A percentile compares a stretch with the other conserved stretches of the same genome.
phyloP scores from a whole-genome alignment of 2,888 invertebrate species.

The Chymomyza procnemis region DNA sequence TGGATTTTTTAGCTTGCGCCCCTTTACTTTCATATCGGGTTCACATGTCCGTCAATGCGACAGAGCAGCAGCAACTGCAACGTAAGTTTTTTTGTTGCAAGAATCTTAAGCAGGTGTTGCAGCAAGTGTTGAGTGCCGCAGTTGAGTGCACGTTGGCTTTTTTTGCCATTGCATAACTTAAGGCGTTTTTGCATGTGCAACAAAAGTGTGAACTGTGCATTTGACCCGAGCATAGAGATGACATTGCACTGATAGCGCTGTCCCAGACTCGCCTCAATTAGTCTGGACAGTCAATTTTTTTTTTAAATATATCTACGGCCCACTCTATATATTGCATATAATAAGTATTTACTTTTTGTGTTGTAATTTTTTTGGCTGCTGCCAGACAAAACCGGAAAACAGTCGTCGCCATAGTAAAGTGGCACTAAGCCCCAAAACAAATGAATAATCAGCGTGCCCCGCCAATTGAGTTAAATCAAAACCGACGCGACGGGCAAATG shows the following conservation, averaged over 20 bases:
- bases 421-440: constrained; percentile 34
- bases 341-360: too few species aligned
- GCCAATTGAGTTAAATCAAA: constrained; percentile 69
- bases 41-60: constrained; percentile 62
- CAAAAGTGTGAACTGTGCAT: constrained; percentile 76
- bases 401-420: not conserved
- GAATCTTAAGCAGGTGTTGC: constrained; percentile 22
- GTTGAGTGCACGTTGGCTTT: constrained; percentile 27
- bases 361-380: constrained; percentile 33
- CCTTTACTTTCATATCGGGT: constrained; percentile 37
- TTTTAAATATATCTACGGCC: constrained; percentile 20
- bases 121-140: constrained; percentile 44
- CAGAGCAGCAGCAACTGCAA: constrained; percentile 30
- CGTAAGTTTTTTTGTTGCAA: constrained; percentile 7
- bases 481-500: constrained; percentile 49
- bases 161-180: constrained; percentile 28
- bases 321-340: constrained; percentile 6
- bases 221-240: constrained; percentile 25
- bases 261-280: constrained; percentile 67
- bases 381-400: constrained; percentile 58
- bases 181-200: constrained; percentile 51
- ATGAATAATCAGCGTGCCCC: constrained; percentile 62
- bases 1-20: constrained; percentile 25
- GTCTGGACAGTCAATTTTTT: constrained; percentile 55
- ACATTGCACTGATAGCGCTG: constrained; percentile 12